Evolutionary conservation across 2,113 vertebrate genomes (phyloP).

Genomic region (Bucco capensis): DNA sequence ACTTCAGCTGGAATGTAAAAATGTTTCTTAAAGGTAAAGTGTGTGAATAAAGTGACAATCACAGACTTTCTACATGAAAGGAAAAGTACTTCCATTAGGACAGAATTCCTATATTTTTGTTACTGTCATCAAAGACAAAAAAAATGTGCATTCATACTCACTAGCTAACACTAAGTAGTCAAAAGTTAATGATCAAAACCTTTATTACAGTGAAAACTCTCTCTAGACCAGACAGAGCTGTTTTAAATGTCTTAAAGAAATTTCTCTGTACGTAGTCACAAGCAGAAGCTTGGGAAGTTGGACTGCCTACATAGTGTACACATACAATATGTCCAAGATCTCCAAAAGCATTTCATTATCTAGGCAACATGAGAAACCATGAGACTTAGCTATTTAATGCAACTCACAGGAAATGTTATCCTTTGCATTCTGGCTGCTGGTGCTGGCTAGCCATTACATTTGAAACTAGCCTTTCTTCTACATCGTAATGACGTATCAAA

Average conservation of each 20-base stretch:
- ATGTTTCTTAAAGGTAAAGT: not conserved
- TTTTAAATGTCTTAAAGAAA: not conserved
- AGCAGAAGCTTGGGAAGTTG: not conserved
- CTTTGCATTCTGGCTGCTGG: not conserved
- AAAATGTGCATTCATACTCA: not conserved
- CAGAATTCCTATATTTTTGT: not conserved
- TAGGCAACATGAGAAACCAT: not conserved
- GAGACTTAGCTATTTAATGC: not conserved
- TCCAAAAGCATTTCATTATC: not conserved
- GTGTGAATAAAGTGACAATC: not conserved
- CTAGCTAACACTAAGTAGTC: not conserved
- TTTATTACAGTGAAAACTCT: not conserved
- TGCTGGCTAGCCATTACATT: not conserved
- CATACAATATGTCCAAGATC: not conserved
- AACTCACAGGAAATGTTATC: not conserved
- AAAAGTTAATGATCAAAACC: not conserved
- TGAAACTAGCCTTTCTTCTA: not conserved
- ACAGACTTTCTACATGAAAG: not conserved
- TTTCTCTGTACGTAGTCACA: not conserved
- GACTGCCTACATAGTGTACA: not conserved
- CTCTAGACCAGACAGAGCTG: not conserved
- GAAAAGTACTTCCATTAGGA: not conserved
- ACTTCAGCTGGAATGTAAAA: not conserved
- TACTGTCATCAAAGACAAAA: not conserved
- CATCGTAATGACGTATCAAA: not conserved